Evolutionary conservation across 2,888 invertebrate species (phyloP).

Genomic region (Himalopsyche japonica): DNA sequence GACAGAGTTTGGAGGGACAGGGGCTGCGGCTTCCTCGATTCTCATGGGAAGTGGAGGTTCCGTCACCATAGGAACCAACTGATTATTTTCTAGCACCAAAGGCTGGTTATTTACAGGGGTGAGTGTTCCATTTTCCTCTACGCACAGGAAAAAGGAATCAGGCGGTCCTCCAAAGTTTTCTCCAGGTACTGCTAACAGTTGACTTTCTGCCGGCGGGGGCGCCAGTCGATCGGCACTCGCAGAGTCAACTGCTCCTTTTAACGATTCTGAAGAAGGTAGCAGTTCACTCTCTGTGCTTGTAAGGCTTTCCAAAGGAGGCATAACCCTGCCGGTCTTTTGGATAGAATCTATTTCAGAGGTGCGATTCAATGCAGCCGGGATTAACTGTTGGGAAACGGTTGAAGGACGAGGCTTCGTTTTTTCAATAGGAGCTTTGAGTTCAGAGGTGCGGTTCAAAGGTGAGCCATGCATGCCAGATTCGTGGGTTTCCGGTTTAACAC

Average conservation of each 20-base stretch:
- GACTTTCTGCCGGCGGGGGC: constrained; percentile 55
- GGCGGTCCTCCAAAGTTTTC: constrained; percentile 73
- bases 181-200: constrained; percentile 73
- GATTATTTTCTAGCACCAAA: constrained; percentile 59
- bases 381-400: not conserved
- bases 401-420: constrained; percentile 25
- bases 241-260: constrained; percentile 11
- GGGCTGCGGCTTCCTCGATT: constrained; percentile 38
- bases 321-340: constrained; percentile 23
- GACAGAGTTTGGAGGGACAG: constrained; percentile 18
- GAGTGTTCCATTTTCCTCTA: constrained; percentile 72
- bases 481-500: constrained; percentile 44
- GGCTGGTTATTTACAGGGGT: constrained; percentile 74
- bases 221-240: not conserved
- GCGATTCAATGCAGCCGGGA: constrained; percentile 7
- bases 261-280: not conserved
- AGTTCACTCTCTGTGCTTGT: not conserved
- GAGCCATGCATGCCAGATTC: not conserved
- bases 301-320: not conserved
- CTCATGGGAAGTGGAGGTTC: constrained; percentile 34
- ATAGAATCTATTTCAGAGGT: constrained; percentile 30
- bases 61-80: constrained; percentile 53
- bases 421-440: constrained; percentile 44
- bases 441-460: constrained; percentile 42
- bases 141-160: constrained; percentile 73